phyloP scores from a whole-genome alignment of 2,797 vertebrate species.

The Dendrocincla tyrannina region DNA sequence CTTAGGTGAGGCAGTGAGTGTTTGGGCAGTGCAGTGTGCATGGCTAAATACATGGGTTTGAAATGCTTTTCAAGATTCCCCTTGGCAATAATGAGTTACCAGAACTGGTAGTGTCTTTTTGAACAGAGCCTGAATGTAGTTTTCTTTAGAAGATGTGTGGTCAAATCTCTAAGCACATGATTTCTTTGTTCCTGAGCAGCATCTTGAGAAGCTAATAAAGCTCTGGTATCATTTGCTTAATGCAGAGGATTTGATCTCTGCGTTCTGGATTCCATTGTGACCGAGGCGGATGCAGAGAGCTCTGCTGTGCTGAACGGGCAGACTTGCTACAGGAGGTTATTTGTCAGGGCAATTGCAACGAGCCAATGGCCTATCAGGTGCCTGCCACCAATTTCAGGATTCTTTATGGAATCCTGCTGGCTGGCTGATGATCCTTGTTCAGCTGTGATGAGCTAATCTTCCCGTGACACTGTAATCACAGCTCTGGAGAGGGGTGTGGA shows the following conservation, averaged over 20 bases:
- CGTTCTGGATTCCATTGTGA: slow-evolving; percentile 41
- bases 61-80: not conserved
- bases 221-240: not conserved
- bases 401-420: slow-evolving; percentile 45
- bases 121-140: slow-evolving; percentile 53
- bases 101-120: slow-evolving; percentile 3
- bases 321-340: not conserved
- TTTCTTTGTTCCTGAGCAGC: slow-evolving; percentile 65
- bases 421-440: slow-evolving; percentile 34
- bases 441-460: slow-evolving; percentile 38
- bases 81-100: slow-evolving; percentile 1
- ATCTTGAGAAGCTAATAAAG: slow-evolving; percentile 60
- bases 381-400: slow-evolving; percentile 34
- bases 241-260: slow-evolving; percentile 16
- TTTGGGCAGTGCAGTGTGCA: not conserved
- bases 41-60: not conserved
- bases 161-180: slow-evolving; percentile 19
- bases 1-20: not conserved
- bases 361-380: not conserved
- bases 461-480: not conserved
- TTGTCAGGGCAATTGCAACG: not conserved
- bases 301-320: not conserved
- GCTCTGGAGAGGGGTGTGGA: not conserved
- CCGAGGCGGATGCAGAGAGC: slow-evolving; percentile 18
- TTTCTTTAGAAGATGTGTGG: slow-evolving; percentile 27